Evolutionary conservation across 1,140 invertebrate genomes (phyloP).

Genomic region (Drosophila sturtevanti): DNA sequence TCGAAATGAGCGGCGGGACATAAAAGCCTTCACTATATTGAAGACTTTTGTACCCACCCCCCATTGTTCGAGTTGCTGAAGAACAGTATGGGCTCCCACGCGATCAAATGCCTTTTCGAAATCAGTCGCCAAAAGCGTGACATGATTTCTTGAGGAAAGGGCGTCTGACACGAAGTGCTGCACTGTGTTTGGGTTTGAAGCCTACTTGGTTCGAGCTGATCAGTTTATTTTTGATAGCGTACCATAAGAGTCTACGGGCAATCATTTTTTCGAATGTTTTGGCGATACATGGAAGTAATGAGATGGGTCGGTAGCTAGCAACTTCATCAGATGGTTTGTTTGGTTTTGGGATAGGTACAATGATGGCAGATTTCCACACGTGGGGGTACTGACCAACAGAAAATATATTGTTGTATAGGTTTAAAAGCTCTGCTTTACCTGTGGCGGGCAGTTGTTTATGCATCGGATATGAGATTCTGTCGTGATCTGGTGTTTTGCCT

Average conservation of each 20-base stretch:
- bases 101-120: background rate
- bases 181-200: no score
- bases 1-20: no score
- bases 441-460: conserved; percentile 14
- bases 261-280: conserved; percentile 40
- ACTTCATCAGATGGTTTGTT: no score
- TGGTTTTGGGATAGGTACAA: no score
- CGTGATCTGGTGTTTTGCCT: conserved; percentile 24
- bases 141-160: background rate
- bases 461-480: conserved; percentile 25
- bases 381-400: no score
- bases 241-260: conserved; percentile 27
- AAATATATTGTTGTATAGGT: no score
- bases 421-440: no score
- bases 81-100: background rate
- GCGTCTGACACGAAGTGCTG: background rate
- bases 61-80: no score
- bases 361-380: no score
- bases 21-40: no score
- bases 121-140: background rate
- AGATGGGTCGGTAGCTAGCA: conserved; percentile 29
- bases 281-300: conserved; percentile 12
- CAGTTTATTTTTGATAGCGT: background rate
- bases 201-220: no score
- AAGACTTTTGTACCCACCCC: no score